Evolutionary conservation across 2,797 vertebrate genomes (phyloP), one percentile per base, ranked within the genome.

Genomic region (Anas capensis): DNA sequence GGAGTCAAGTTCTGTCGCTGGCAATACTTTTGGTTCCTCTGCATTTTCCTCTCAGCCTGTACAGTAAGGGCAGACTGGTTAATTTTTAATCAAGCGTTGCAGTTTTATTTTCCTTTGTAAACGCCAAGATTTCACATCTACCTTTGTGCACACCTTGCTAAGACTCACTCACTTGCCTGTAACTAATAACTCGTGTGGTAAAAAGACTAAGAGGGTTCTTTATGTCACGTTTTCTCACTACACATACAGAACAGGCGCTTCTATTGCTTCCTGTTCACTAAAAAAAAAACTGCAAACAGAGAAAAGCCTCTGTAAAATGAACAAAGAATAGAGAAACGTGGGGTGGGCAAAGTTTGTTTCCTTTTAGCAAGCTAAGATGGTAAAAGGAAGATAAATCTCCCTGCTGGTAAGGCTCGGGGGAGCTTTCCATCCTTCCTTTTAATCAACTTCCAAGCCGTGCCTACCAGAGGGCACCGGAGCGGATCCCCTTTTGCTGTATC

Each of bases 371-470:
- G 33, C 44, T 23, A 86, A 82, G 1, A 21, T 3, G 12, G 40
- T 38, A 38, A 56, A 85, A 70, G 1, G 31, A 69, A 90, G 88
- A 77, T 15, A 86, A 73, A 5, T 62, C 64, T 46, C 77, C 38
- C 80, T 0, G 1, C 7, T 38, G 26, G 77, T 68, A 44, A 48
- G 2, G 46, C 77, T 94, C 65, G 54, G 65, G 93, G 54, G 69
- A 26, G 2, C 90, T 93, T 95, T 87, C 95, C 92, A 86, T 49
- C 91, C 42, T 13, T 7, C 48, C 77, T 88, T 93, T 82, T 82
- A 90, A 93, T 84, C 77, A 88, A 73, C 82, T 91, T 84, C 82
- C 91, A 76, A 79, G 86, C 86, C 2, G 61, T 0, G 6, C 83
- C 88, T 24, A 26, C n/a, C 1, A 48, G 62, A 62, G 90, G 92